These are phyloP conservation scores for Chaetura pelagica DNA, from an alignment of 2,113 vertebrate species.

Conservation along the genomic window DNA sequence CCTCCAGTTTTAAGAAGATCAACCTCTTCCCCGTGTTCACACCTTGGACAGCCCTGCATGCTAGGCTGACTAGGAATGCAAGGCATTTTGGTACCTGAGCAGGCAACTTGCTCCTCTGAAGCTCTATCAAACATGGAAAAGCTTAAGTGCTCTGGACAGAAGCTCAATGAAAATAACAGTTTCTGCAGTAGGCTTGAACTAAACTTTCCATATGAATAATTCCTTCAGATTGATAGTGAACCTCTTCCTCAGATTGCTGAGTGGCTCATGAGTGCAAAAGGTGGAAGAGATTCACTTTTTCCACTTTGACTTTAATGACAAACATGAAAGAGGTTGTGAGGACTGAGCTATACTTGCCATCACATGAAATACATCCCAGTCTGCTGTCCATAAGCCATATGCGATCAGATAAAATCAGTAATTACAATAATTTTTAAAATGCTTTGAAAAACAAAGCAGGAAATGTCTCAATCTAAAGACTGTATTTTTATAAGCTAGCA, in stretches of 20 bases:
- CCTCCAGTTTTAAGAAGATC: background rate
- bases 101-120: background rate
- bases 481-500: background rate
- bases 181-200: background rate
- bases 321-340: background rate
- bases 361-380: background rate
- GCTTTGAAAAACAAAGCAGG: background rate
- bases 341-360: background rate
- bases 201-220: background rate
- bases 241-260: accelerated
- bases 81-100: background rate
- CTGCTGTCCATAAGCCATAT: background rate
- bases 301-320: background rate
- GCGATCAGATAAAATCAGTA: background rate
- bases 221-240: background rate
- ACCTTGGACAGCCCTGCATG: background rate
- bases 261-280: background rate
- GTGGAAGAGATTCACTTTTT: background rate
- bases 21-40: background rate
- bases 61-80: background rate
- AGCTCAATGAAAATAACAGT: background rate
- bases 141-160: background rate
- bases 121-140: background rate
- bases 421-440: background rate
- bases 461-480: background rate